Evolutionary conservation across 2,797 vertebrate genomes (phyloP), one percentile per base, ranked within the genome.

Genomic region (Myotis findleyi): DNA sequence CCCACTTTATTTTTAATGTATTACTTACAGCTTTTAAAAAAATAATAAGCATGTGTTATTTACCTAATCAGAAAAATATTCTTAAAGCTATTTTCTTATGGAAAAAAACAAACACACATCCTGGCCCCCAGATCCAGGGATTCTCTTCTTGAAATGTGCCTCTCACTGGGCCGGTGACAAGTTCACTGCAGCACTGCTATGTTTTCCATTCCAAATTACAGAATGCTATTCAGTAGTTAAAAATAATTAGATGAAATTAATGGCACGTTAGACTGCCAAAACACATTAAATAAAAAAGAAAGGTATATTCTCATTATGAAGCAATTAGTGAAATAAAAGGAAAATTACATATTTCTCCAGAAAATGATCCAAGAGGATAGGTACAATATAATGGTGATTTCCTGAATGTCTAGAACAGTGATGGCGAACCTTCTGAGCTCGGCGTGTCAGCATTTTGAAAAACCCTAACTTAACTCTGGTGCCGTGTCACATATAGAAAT

Each of bases 31-130:
- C 44, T 62, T 79, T 64, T 47, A 16, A n/a, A 49, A 33, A 69
- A 87, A 93, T 44, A 66, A 82, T 23, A 73, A 49, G 18, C 9
- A n/a, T 21, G 17, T 47, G 8, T 47, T 73, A 80, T 41, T 51
- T 92, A 36, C 30, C 36, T 62, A 77, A 62, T 27, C n/a, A 68
- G 33, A 87, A 91, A 91, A 91, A 55, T 36, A 77, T 87, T 47
- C 38, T 87, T 30, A 72, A 73, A 57, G 14, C 25, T 66, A 17
- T 86, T 85, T 86, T 81, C 57, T 75, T 33, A 69, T 12, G 38
- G 30, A 21, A n/a, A 38, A 73, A 17, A 27, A 51, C 49, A 76
- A 1, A 4, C 55, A 23, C 59, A 69, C 27, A 62, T 25, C 27
- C 59, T 62, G 51, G 62, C 44, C 33, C 6, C n/a, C 33, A 10